Conservation (phyloP, 1,140 invertebrate genomes). For the Drosophila tristis region DNA sequence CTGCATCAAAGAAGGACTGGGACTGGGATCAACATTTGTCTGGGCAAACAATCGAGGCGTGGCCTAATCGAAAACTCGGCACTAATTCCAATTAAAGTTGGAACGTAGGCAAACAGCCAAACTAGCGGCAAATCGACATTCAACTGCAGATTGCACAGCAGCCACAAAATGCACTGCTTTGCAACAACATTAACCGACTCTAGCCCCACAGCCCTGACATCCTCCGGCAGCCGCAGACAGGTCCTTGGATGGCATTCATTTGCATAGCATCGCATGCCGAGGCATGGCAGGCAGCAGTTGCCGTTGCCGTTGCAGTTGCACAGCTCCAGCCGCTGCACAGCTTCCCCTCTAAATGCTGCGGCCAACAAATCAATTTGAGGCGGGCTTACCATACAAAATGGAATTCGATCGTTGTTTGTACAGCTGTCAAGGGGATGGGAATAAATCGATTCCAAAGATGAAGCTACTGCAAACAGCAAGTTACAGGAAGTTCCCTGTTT, state of each 20-base stretch:
- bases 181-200: constrained; percentile 63
- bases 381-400: constrained; percentile 62
- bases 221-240: constrained; percentile 32
- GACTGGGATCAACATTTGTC: constrained; percentile 15
- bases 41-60: constrained; percentile 42
- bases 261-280: constrained; percentile 53
- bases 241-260: constrained; percentile 51
- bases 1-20: constrained; percentile 2
- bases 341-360: constrained; percentile 54
- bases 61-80: constrained; percentile 68
- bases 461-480: too few relatives aligned
- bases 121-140: constrained; percentile 23
- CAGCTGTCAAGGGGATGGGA: constrained; percentile 2
- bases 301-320: constrained; percentile 9
- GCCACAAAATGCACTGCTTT: constrained; percentile 50
- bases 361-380: constrained; percentile 76
- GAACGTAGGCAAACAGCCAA: constrained; percentile 58
- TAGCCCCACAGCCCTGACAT: background rate
- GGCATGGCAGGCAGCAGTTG: background rate
- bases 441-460: too few relatives aligned
- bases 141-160: constrained; percentile 19
- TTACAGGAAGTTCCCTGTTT: too few relatives aligned
- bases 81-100: constrained; percentile 82
- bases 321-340: constrained; percentile 30
- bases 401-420: constrained; percentile 36